These are phyloP conservation scores for Andrena praecox DNA, from an alignment of 2,888 invertebrate genomes.

Conservation along the genomic window DNA sequence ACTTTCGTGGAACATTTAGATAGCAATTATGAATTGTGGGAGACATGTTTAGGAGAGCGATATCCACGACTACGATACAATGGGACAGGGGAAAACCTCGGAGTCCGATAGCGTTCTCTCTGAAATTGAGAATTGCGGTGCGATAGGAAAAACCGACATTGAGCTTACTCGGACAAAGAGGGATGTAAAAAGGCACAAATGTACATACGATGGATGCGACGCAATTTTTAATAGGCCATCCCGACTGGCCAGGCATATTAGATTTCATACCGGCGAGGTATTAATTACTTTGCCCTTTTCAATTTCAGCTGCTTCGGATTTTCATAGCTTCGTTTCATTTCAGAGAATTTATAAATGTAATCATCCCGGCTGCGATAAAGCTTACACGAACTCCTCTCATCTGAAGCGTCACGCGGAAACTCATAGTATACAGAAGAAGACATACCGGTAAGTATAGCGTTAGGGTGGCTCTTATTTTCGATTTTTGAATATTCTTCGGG, in stretches of 20 bases:
- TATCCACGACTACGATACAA: conserved; percentile 4
- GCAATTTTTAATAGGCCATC: conserved; percentile 86
- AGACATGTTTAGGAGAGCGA: background rate
- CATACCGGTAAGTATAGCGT: conserved; percentile 66
- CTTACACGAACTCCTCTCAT: conserved; percentile 88
- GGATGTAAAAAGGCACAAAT: conserved; percentile 82
- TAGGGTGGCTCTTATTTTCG: no score
- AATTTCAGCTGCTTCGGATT: background rate
- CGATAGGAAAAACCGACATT: background rate
- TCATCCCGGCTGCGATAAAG: conserved; percentile 87
- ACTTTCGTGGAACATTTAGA: background rate
- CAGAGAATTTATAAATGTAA: conserved; percentile 87
- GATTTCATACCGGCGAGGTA: conserved; percentile 87
- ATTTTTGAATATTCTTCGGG: no score
- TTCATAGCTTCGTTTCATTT: conserved; percentile 52
- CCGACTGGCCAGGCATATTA: conserved; percentile 86
- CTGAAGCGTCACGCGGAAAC: conserved; percentile 87
- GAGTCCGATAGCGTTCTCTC: conserved; percentile 7
- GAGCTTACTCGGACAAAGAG: background rate
- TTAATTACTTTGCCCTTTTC: conserved; percentile 68
- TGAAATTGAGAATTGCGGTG: background rate
- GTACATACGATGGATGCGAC: conserved; percentile 85
- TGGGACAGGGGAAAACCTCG: conserved; percentile 41
- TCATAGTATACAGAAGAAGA: conserved; percentile 84
- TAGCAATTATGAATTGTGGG: background rate